Conservation (phyloP, 2,888 invertebrate genomes). For the Malthinus seriepunctatus region DNA sequence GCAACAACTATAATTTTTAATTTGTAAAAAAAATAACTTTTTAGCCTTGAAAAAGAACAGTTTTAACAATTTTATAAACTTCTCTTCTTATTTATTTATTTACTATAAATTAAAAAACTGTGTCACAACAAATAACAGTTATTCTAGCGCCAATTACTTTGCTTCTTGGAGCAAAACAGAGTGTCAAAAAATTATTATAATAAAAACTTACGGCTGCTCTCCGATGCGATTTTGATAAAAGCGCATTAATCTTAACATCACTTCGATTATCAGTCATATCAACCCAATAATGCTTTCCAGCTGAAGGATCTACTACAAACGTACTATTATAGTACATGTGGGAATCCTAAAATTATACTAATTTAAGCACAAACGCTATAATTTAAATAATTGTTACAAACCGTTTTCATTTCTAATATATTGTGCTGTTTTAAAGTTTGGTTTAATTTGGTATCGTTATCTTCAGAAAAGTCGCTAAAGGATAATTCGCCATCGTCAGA, state of each 20-base stretch:
- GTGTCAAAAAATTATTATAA: background rate
- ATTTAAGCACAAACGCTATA: constrained; percentile 1
- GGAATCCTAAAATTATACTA: constrained; percentile 60
- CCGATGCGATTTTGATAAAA: constrained; percentile 82
- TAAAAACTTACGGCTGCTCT: constrained; percentile 74
- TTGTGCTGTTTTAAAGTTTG: constrained; percentile 54
- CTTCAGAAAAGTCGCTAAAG: constrained; percentile 48
- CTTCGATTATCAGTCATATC: constrained; percentile 63
- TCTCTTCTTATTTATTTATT: no score
- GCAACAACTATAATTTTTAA: background rate
- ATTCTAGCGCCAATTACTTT: background rate
- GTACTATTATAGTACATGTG: constrained; percentile 83
- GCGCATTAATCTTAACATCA: constrained; percentile 65
- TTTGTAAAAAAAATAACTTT: no score
- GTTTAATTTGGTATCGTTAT: constrained; percentile 45
- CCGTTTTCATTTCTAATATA: constrained; percentile 51
- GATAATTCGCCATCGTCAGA: constrained; percentile 45
- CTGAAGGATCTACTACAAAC: constrained; percentile 62
- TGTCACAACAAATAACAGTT: background rate
- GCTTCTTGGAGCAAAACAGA: background rate
- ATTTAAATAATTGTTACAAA: constrained; percentile 29
- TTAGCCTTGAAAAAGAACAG: no score
- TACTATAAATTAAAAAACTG: background rate
- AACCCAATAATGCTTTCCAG: constrained; percentile 72
- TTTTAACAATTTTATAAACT: no score